phyloP scores from a whole-genome alignment of 2,113 vertebrate genomes.

The Pristiophorus japonicus region DNA sequence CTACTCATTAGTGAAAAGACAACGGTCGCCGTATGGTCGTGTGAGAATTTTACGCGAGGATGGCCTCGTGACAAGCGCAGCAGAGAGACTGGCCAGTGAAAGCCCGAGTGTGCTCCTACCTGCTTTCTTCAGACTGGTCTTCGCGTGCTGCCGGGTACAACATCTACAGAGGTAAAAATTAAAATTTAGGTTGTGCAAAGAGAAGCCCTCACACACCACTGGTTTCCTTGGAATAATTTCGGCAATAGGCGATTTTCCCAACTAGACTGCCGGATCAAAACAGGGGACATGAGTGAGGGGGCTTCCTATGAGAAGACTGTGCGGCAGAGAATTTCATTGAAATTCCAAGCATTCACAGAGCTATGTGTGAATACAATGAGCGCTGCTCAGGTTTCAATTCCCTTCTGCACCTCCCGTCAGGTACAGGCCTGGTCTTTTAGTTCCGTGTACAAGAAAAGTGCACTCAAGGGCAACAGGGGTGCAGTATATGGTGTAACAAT shows the following conservation, averaged over 20 bases:
- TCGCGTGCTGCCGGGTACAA: not conserved
- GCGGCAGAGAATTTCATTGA: not conserved
- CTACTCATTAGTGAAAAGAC: not conserved
- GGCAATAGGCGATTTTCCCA: not conserved
- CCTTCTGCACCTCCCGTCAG: not conserved
- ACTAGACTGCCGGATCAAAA: not conserved
- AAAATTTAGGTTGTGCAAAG: not conserved
- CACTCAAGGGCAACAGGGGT: not conserved
- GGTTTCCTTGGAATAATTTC: not conserved
- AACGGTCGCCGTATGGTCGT: too few relatives aligned
- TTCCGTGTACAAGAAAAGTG: not conserved
- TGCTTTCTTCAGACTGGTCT: constrained; percentile 6
- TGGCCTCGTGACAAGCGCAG: not conserved
- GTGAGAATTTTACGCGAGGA: not conserved
- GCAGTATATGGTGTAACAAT: too few relatives aligned
- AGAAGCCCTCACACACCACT: not conserved
- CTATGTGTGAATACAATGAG: not conserved
- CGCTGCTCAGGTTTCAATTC: not conserved
- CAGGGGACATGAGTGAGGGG: not conserved
- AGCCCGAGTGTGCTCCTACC: not conserved
- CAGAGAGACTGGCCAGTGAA: not conserved
- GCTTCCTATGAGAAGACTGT: not conserved
- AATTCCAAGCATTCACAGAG: not conserved
- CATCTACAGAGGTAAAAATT: not conserved
- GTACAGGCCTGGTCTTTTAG: not conserved